Evolutionary conservation across 2,797 vertebrate genomes (phyloP).

Genomic region (Anas bahamensis): DNA sequence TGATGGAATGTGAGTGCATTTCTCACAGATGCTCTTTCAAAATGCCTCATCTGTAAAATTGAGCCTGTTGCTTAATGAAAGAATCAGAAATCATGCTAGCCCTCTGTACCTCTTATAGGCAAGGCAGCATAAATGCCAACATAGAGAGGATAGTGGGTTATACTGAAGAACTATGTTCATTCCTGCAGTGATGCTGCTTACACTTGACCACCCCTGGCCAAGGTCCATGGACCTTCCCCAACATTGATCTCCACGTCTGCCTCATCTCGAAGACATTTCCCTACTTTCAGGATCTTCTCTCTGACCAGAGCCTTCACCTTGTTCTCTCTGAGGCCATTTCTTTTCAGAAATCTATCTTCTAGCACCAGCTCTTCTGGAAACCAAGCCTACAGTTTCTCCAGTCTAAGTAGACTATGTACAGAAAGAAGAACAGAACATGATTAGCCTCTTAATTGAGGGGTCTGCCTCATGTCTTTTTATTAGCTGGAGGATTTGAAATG

Average conservation of each 20-base stretch:
- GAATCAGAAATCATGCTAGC: not conserved
- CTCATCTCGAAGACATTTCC: not conserved
- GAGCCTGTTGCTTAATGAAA: not conserved
- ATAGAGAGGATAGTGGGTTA: not conserved
- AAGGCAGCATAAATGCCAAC: not conserved
- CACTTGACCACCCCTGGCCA: not conserved
- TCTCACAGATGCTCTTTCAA: not conserved
- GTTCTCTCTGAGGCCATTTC: not conserved
- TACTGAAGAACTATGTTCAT: not conserved
- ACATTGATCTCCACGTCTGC: not conserved
- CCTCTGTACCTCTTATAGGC: not conserved
- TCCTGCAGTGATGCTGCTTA: not conserved
- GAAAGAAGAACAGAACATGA: not conserved
- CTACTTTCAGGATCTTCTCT: not conserved
- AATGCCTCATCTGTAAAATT: not conserved
- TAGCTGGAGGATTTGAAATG: not conserved
- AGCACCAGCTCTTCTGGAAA: not conserved
- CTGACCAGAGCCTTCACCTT: not conserved
- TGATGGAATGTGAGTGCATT: not conserved
- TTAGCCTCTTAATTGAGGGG: not conserved
- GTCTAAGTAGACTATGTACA: not conserved
- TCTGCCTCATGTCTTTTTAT: not conserved
- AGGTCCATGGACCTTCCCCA: not conserved
- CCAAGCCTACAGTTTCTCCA: not conserved
- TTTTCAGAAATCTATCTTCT: not conserved